A percentile compares a stretch with the other conserved stretches of the same genome.
Evolutionary conservation across 2,113 vertebrate genomes (phyloP).

Genomic region (Catharus fuscescens): DNA sequence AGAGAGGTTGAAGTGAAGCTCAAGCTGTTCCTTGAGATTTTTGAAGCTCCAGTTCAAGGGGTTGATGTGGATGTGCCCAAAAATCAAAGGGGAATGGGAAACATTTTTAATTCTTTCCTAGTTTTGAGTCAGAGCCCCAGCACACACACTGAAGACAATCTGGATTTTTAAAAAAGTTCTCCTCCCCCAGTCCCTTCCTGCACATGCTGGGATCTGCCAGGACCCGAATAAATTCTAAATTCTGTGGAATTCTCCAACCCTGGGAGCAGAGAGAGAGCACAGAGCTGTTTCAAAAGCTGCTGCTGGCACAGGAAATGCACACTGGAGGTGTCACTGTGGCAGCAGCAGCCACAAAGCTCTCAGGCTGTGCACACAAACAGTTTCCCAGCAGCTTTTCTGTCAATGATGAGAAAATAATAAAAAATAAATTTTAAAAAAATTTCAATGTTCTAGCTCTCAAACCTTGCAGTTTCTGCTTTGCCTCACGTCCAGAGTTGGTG

Average conservation of each 20-base stretch:
- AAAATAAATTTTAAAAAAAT: background rate
- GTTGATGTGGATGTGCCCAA: background rate
- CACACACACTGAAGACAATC: background rate
- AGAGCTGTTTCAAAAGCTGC: background rate
- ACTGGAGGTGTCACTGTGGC: background rate
- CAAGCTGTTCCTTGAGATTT: rapidly evolving
- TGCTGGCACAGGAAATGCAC: background rate
- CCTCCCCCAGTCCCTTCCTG: background rate
- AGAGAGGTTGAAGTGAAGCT: background rate
- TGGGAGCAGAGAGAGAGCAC: background rate
- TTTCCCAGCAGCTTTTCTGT: background rate
- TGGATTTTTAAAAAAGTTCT: background rate
- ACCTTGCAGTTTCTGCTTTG: background rate
- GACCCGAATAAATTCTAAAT: background rate
- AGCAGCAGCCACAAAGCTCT: background rate
- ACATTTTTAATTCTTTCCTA: background rate
- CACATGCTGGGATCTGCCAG: background rate
- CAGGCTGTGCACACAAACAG: background rate
- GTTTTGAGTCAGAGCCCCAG: background rate
- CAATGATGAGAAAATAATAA: background rate
- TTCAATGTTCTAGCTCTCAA: background rate
- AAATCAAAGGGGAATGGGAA: background rate
- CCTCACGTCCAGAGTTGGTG: background rate
- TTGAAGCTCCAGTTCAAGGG: background rate
- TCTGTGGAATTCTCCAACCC: background rate